Base-by-base conservation (phyloP, 2,113 vertebrate genomes). In the Triplophysa rosa region DNA sequence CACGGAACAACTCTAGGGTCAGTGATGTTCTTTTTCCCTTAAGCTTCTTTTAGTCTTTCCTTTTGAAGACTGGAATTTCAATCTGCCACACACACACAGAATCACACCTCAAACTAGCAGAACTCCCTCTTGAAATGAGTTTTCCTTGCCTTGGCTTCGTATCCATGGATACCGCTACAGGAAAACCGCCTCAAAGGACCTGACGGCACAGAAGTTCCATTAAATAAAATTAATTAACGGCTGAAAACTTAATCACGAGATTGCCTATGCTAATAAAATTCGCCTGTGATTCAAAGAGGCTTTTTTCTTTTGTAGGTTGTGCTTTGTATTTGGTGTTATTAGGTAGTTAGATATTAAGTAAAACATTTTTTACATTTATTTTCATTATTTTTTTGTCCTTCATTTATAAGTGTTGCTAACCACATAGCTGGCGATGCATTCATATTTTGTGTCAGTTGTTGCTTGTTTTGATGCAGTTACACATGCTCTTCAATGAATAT, bases 111-210 rank as follows among this genome's bases (percentile, higher is more conserved):
- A 47, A 23, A 58, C 23, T 33, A 16, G 17, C 69, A 58, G 29
- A 56, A 40, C 62, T 74, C 37, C 23, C 69, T 74, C 26, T 23
- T 54, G 26, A 80, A 80, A 67, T 80, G 21, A 80, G 45, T 73
- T 73, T 80, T 65, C 40, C 61, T 58, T 42, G 61, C 16, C 59
- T 13, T 73, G 9, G 78, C 33, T 73, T 59, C 66, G 78, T 80
- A 73, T 73, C 68, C 78, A 80, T 80, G 69, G 47, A 67, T 56
- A 80, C 78, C 2, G 16, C 61, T 67, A 24, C 12, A 16, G 52
- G 62, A 47, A 65, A 80, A 40, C 14, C 37, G 17, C 12, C 21
- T 64, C 61, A 21, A 64, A 64, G 54, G 24, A 54, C 21, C 16
- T 56, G 33, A 26, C 33, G 17, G 19, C 19, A n/a, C 62, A 58